Evolutionary conservation across 1,140 invertebrate species (phyloP).

Genomic region (Melipona quadrifasciata): DNA sequence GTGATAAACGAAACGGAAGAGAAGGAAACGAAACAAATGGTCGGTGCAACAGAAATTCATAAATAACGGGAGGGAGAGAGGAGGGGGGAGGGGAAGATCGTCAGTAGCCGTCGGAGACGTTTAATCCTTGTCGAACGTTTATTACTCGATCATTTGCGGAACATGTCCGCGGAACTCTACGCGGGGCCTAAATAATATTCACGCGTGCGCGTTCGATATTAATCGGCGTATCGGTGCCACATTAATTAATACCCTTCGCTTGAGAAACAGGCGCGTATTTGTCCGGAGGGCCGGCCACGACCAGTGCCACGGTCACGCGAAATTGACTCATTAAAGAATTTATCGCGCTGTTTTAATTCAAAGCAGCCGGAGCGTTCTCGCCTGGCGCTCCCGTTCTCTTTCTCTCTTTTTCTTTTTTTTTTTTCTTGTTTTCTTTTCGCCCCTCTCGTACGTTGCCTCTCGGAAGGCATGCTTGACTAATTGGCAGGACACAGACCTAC

Average conservation of each 20-base stretch:
- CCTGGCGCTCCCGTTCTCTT: background rate
- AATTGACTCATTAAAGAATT: constrained; percentile 56
- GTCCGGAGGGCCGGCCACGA: background rate
- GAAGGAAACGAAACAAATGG: background rate
- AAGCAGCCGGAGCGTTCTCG: background rate
- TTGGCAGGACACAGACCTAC: constrained; percentile 53
- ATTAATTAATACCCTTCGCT: constrained; percentile 39
- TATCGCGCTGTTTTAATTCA: constrained; percentile 53
- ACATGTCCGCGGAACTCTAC: constrained; percentile 2
- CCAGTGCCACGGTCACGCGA: constrained; percentile 28
- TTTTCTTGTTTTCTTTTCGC: constrained; percentile 11
- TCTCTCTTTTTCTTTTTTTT: constrained; percentile 13
- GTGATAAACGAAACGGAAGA: background rate
- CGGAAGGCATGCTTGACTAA: constrained; percentile 56
- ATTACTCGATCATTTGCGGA: constrained; percentile 27
- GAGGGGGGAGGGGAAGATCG: background rate
- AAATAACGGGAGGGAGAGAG: background rate
- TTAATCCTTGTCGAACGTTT: constrained; percentile 28
- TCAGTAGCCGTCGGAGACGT: background rate
- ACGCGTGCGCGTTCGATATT: constrained; percentile 14
- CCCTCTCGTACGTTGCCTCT: background rate
- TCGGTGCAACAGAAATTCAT: background rate
- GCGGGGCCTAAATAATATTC: background rate
- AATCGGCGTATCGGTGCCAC: constrained; percentile 37
- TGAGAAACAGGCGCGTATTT: constrained; percentile 32